Evolutionary conservation across 2,797 vertebrate genomes (phyloP), one percentile per base, ranked within the genome.

Genomic region (Sebastes aleutianus): DNA sequence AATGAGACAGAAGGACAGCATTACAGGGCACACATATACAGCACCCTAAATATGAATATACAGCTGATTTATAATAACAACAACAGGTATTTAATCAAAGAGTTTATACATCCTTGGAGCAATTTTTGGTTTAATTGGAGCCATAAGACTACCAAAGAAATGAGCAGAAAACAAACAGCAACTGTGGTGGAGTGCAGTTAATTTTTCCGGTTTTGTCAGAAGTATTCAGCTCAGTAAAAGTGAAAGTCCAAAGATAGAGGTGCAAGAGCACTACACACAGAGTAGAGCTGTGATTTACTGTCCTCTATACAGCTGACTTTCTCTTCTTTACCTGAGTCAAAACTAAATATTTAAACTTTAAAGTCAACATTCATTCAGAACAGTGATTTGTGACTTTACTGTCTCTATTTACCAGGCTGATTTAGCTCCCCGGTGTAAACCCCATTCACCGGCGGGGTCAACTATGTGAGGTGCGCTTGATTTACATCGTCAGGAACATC

Each of bases 341-440:
- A 13, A 68, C 57, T 39, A 87, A 78, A 83, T 79, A 79, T 83
- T 85, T 72, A 50, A 80, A 70, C 39, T 18, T 29, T 2, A 24
- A 26, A 3, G 6, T 47, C 24, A 65, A 39, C 34, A 71, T 14
- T 58, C 32, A 81, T 67, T 83, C 50, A 65, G 29, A 67, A 4
- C 34, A 69, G 26, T 81, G 78, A 87, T 85, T 85, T 84, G 71
- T 83, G 66, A 74, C 66, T 27, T 27, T 8, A 64, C 34, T 9
- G 5, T 77, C 31, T 76, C 31, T 47, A 5, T 73, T 69, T 57
- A 47, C 9, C 34, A 6, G 26, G 1, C 1, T 1, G 26, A 1
- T 50, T 79, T 77, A 56, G 24, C 68, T 56, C 67, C 34, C 31
- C 2, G 3, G 29, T 6, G 3, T 80, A 76, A 77, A 82, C 54